Conservation (phyloP, 2,888 invertebrate genomes). For the Seira ritae region DNA sequence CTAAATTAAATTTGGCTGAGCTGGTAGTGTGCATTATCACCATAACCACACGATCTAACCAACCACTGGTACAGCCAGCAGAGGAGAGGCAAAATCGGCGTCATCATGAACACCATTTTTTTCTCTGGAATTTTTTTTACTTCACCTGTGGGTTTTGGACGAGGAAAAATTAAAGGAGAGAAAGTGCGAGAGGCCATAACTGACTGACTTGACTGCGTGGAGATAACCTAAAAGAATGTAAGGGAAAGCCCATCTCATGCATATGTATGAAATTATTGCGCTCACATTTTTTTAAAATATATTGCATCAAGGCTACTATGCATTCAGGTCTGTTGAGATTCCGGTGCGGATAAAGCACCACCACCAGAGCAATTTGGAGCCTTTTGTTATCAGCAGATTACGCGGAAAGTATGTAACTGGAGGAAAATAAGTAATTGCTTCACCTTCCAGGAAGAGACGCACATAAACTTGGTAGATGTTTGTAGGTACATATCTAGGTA, state of each 20-base stretch:
- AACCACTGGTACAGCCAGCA: background rate
- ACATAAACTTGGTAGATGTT: background rate
- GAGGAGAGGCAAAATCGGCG: background rate
- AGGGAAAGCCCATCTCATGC: constrained; percentile 62
- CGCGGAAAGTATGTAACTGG: background rate
- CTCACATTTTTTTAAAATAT: constrained; percentile 63
- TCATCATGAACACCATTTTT: constrained; percentile 7
- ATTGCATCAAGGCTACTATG: constrained; percentile 38
- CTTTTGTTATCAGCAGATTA: constrained; percentile 2
- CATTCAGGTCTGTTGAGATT: constrained; percentile 26
- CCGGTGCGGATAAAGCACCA: background rate
- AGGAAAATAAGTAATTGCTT: constrained; percentile 51
- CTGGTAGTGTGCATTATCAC: constrained; percentile 38
- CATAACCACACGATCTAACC: background rate
- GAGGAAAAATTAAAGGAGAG: constrained; percentile 16
- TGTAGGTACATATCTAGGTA: too few relatives aligned
- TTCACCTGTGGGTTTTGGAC: constrained; percentile 9
- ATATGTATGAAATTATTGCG: constrained; percentile 60
- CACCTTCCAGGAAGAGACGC: constrained; percentile 40
- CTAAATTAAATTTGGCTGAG: constrained; percentile 51
- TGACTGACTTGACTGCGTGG: background rate
- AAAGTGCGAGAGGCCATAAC: background rate
- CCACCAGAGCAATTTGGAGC: background rate
- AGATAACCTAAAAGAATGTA: constrained; percentile 45
- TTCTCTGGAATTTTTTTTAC: background rate